Conservation (phyloP, 92 coral and sea anemone species). For the Virgularia gustaviana region DNA sequence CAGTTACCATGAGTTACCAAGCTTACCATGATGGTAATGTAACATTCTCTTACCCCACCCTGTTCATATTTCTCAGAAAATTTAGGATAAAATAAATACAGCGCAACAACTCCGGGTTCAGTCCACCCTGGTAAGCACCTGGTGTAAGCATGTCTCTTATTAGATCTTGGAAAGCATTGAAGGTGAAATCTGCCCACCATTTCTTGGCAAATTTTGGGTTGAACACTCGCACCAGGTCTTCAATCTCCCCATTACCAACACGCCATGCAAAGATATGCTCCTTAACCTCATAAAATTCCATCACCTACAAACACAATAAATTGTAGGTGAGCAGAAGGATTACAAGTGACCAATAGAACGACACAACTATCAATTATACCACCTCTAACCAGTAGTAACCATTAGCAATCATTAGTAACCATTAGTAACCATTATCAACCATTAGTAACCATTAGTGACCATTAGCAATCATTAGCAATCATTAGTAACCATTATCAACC, state of each 20-base stretch:
- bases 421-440: too few species aligned
- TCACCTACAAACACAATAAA: too few species aligned
- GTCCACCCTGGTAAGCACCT: constrained; percentile 26
- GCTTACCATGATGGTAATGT: too few species aligned
- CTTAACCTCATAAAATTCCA: constrained; percentile 71
- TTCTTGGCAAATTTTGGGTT: constrained; percentile 84
- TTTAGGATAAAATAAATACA: constrained; percentile 63
- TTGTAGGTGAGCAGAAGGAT: too few species aligned
- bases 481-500: too few species aligned
- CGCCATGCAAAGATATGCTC: constrained; percentile 77
- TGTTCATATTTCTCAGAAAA: constrained; percentile 61
- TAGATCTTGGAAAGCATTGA: constrained; percentile 62
- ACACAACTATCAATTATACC: too few species aligned
- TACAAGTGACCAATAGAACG: too few species aligned
- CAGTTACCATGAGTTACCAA: background rate
- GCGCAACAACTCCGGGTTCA: constrained; percentile 79
- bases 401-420: too few species aligned
- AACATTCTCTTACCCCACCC: too few species aligned
- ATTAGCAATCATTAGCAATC: too few species aligned
- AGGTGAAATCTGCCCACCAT: constrained; percentile 76
- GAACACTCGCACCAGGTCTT: constrained; percentile 77
- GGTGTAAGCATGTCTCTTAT: constrained; percentile 64
- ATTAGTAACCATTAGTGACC: too few species aligned
- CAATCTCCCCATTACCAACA: constrained; percentile 81
- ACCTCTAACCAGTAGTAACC: too few species aligned